phyloP scores from a whole-genome alignment of 2,113 vertebrate genomes.

The Chamaea fasciata region DNA sequence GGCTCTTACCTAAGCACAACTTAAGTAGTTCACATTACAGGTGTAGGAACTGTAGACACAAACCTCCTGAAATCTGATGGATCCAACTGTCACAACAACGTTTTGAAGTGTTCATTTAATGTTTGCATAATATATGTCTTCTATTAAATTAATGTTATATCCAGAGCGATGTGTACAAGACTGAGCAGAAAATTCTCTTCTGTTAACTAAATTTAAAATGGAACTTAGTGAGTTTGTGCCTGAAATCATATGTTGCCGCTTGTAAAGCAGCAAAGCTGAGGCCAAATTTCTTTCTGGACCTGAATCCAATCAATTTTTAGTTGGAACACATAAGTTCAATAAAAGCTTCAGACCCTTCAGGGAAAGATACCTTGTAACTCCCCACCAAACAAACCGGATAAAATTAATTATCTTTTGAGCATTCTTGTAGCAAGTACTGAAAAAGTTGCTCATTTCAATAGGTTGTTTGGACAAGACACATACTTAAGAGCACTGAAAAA shows the following conservation, averaged over 20 bases:
- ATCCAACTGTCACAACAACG: neutral
- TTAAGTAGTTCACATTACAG: neutral
- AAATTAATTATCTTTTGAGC: neutral
- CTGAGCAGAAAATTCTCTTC: neutral
- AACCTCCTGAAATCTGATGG: neutral
- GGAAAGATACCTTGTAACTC: neutral
- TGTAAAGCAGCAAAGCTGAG: neutral
- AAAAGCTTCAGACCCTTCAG: neutral
- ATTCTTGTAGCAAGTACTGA: neutral
- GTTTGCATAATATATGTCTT: neutral
- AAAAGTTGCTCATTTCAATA: neutral
- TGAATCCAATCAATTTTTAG: neutral
- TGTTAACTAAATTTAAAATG: neutral
- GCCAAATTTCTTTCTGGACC: neutral
- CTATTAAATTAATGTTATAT: neutral
- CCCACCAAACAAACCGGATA: neutral
- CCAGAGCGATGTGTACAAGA: neutral
- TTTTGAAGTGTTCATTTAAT: neutral
- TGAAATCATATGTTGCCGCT: neutral
- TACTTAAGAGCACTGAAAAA: neutral
- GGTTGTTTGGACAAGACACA: neutral
- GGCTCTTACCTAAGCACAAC: neutral
- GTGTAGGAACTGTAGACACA: neutral
- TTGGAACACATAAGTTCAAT: neutral
- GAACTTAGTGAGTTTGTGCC: neutral